Evolutionary conservation across 1,140 invertebrate species (phyloP).

Genomic region (Eupristina koningsbergeri): DNA sequence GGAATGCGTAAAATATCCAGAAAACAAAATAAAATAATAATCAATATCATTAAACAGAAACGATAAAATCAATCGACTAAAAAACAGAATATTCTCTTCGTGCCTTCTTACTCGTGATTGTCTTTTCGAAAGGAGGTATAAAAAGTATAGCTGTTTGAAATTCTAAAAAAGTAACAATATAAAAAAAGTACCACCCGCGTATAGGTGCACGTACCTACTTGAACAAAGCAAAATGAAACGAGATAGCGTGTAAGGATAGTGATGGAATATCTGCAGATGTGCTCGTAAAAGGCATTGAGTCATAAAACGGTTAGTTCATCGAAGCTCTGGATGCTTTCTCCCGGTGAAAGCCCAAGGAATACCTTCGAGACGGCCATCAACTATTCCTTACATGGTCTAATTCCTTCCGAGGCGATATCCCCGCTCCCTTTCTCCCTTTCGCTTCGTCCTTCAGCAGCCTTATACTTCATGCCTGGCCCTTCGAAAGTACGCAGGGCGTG

Average conservation of each 20-base stretch:
- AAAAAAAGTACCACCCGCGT: too few species aligned
- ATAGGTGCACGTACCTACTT: neutral
- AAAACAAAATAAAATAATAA: too few species aligned
- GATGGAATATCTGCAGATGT: slow-evolving; percentile 56
- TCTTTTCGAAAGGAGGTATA: neutral
- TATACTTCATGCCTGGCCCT: neutral
- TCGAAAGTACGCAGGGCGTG: neutral
- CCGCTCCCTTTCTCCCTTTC: neutral
- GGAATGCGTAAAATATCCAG: too few species aligned
- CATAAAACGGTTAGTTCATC: slow-evolving; percentile 65
- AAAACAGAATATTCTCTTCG: too few species aligned
- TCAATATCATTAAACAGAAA: too few species aligned
- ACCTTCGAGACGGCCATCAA: slow-evolving; percentile 63
- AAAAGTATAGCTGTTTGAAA: neutral
- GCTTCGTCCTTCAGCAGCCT: neutral
- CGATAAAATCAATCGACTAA: too few species aligned
- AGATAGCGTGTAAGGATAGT: neutral
- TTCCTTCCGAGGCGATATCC: slow-evolving; percentile 54
- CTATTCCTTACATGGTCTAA: slow-evolving; percentile 67
- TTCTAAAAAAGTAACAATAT: neutral
- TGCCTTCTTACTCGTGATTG: neutral
- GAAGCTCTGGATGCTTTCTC: neutral
- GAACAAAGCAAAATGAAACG: neutral
- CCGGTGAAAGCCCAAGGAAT: slow-evolving; percentile 42
- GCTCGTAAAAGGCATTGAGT: slow-evolving; percentile 69